Conservation (phyloP, 2,888 invertebrate species). For the Zeuzera pyrina region DNA sequence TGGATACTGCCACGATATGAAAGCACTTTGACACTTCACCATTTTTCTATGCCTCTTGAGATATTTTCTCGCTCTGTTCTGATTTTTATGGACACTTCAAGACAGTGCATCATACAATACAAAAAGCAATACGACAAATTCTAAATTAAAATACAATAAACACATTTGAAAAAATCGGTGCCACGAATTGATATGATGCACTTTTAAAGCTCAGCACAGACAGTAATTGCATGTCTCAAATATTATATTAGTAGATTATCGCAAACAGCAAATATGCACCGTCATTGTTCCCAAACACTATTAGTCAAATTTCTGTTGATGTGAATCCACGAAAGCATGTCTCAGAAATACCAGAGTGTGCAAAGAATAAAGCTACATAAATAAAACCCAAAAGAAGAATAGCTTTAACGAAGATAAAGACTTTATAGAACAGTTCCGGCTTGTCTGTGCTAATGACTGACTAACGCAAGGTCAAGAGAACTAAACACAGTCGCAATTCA, state of each 20-base stretch:
- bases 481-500: constrained; percentile 48
- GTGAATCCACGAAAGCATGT: constrained; percentile 70
- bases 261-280: constrained; percentile 62
- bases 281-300: constrained; percentile 52
- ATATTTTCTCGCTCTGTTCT: constrained; percentile 55
- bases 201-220: constrained; percentile 59
- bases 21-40: constrained; percentile 64
- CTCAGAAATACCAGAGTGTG: constrained; percentile 64
- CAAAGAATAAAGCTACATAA: too few relatives aligned
- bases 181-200: constrained; percentile 64
- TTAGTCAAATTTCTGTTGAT: constrained; percentile 40
- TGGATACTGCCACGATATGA: constrained; percentile 51
- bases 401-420: constrained; percentile 54
- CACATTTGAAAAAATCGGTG: constrained; percentile 20
- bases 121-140: constrained; percentile 22
- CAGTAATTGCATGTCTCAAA: constrained; percentile 46
- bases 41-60: constrained; percentile 61
- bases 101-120: constrained; percentile 68
- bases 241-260: constrained; percentile 53
- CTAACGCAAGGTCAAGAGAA: constrained; percentile 45
- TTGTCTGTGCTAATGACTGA: constrained; percentile 65
- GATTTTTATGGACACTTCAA: constrained; percentile 44
- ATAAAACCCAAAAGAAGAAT: too few relatives aligned
- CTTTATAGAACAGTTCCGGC: constrained; percentile 62
- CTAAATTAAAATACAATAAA: constrained; percentile 21